phyloP scores from a whole-genome alignment of 2,888 invertebrate genomes.

The Pyrocoelia pectoralis region DNA sequence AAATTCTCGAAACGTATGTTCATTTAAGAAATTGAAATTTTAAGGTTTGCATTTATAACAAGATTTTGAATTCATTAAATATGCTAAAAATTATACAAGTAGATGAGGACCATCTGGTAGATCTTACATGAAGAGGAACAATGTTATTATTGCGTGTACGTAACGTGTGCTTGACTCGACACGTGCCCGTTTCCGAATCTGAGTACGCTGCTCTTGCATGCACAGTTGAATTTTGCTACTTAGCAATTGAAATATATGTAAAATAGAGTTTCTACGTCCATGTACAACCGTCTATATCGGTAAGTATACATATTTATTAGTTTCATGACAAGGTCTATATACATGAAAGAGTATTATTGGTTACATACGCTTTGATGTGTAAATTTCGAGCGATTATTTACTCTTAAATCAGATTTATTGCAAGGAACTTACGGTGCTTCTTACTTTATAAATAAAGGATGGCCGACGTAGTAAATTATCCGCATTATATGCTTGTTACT shows the following conservation, averaged over 20 bases:
- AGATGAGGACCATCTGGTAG: not conserved
- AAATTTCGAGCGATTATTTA: slow-evolving; percentile 3
- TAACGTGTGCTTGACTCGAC: slow-evolving; percentile 19
- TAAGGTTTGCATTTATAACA: not conserved
- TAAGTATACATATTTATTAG: slow-evolving; percentile 27
- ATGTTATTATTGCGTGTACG: slow-evolving; percentile 15
- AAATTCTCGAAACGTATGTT: not conserved
- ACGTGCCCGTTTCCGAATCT: slow-evolving; percentile 18
- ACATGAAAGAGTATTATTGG: slow-evolving; percentile 17
- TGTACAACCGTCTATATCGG: slow-evolving; percentile 28
- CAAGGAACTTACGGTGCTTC: too few relatives aligned
- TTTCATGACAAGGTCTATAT: slow-evolving; percentile 26
- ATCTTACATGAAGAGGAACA: slow-evolving; percentile 7
- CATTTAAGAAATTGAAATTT: slow-evolving; percentile 1
- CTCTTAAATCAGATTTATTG: slow-evolving; percentile 7
- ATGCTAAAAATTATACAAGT: too few relatives aligned
- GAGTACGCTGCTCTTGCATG: slow-evolving; percentile 24
- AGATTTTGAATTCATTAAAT: too few relatives aligned
- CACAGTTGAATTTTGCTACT: slow-evolving; percentile 28
- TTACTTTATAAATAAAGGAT: not conserved
- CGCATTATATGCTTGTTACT: too few relatives aligned
- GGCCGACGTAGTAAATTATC: not conserved
- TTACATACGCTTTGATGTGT: slow-evolving; percentile 18
- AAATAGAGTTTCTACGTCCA: slow-evolving; percentile 29
- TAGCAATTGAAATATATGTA: slow-evolving; percentile 35